Base-by-base conservation (phyloP, 2,888 invertebrate genomes). In the Idaea straminata region DNA sequence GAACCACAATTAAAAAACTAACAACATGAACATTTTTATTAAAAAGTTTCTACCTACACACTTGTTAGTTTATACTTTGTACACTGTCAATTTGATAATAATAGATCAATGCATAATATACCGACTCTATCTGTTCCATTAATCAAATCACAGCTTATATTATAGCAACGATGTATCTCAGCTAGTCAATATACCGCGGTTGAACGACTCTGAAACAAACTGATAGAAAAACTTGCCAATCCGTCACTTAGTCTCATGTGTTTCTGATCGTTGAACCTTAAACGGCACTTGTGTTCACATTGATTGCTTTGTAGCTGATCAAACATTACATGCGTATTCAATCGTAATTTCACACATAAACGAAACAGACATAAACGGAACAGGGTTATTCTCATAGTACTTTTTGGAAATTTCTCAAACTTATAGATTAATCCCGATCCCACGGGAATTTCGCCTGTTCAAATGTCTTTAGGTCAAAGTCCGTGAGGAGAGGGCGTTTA, bases 51-150 rank as follows among this genome's bases (percentile, higher is more conserved):
- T 25, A 25, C 25, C 25, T 25, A 25, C 25, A 25, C 25, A 25
- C 25, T 25, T 25, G 25, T 25, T 25, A 81, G 15, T 58, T 58
- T 16, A 58, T 16, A 15, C 58, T 15, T 58, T 79, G 75, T 68
- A 73, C 74, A 75, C 79, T 77, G 79, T 83, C 83, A 79, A 76
- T 78, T 80, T 77, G 72, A 79, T 81, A 78, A 82, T 81, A 80
- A 79, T 81, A 77, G 77, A 75, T 77, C 80, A 78, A 83, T 82
- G 85, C 81, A 83, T 86, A 82, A 81, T 76, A 75, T 80, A 81
- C 84, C 82, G 81, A 81, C 83, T 80, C 84, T 87, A 89, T 89
- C 89, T 81, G 78, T 84, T 87, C 83, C 85, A 89, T 89, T 88
- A 86, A 89, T 91, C 89, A 86, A 83, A 83, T 83, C 79, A 79